phyloP scores from a whole-genome alignment of 1,140 invertebrate genomes.

The Sycobia sp. region DNA sequence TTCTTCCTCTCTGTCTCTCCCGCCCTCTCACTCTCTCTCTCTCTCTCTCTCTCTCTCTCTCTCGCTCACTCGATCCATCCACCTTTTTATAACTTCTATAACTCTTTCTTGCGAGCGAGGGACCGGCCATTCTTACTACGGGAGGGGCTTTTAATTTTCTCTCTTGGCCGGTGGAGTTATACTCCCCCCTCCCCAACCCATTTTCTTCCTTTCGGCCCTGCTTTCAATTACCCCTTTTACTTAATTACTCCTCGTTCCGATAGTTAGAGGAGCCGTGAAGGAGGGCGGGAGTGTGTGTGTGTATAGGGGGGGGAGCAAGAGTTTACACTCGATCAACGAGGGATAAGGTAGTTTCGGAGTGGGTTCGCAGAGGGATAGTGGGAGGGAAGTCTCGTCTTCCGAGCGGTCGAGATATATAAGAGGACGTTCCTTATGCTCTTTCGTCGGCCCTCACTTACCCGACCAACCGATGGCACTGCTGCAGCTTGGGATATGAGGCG shows the following conservation, averaged over 20 bases:
- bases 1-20: too few species aligned
- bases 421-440: too few species aligned
- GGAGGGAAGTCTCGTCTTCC: too few species aligned
- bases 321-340: slow-evolving; percentile 20
- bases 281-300: neutral
- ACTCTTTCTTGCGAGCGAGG: slow-evolving; percentile 13
- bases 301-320: neutral
- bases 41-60: too few species aligned
- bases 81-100: slow-evolving; percentile 30
- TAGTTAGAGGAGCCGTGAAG: neutral
- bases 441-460: too few species aligned
- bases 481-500: too few species aligned
- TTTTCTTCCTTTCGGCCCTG: neutral
- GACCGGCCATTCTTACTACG: neutral
- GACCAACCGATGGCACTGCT: too few species aligned
- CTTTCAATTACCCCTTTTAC: slow-evolving; percentile 20
- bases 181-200: neutral
- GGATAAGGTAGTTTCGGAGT: slow-evolving; percentile 51
- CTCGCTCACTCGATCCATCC: slow-evolving; percentile 14
- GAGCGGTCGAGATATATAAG: too few species aligned
- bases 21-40: slow-evolving; percentile 1
- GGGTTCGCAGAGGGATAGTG: too few species aligned
- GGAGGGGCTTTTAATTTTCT: too few species aligned
- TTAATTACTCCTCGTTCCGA: slow-evolving; percentile 26
- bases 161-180: neutral